Percentiles rank a stretch among this genome's conserved stretches.
Evolutionary conservation across 1,140 invertebrate genomes (phyloP).

Genomic region (Drosophila carrolli): DNA sequence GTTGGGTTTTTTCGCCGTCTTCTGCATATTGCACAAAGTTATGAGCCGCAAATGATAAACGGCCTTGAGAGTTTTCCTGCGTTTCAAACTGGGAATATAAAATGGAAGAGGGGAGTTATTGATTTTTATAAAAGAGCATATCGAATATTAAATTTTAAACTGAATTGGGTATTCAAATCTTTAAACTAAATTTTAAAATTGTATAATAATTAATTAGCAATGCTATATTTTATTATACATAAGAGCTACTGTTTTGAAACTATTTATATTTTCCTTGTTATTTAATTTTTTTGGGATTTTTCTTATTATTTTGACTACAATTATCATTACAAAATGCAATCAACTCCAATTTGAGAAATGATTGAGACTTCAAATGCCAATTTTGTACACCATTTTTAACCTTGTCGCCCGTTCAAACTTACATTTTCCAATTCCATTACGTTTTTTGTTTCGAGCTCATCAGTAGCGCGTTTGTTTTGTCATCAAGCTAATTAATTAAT

Average conservation of each 20-base stretch:
- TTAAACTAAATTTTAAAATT: no score
- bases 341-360: no score
- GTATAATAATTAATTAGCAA: no score
- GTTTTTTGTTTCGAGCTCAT: slow-evolving; percentile 46
- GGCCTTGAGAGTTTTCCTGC: slow-evolving; percentile 28
- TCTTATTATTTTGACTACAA: no score
- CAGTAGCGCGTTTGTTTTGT: slow-evolving; percentile 73
- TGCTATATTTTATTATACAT: no score
- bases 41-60: slow-evolving; percentile 84
- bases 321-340: no score
- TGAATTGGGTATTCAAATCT: no score
- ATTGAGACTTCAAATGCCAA: neutral
- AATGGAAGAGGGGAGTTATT: neutral
- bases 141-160: no score
- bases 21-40: slow-evolving; percentile 83
- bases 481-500: slow-evolving; percentile 83
- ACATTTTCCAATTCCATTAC: slow-evolving; percentile 37
- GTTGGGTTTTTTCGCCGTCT: slow-evolving; percentile 27
- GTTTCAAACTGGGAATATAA: neutral
- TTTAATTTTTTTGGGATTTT: neutral
- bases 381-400: neutral
- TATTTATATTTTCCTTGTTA: no score
- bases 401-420: slow-evolving; percentile 1
- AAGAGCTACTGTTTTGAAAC: no score
- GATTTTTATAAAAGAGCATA: slow-evolving; percentile 10